A percentile compares a stretch with the other conserved stretches of the same genome.
Conservation (phyloP, 2,113 vertebrate species). For the Thamnophis sirtalis region DNA sequence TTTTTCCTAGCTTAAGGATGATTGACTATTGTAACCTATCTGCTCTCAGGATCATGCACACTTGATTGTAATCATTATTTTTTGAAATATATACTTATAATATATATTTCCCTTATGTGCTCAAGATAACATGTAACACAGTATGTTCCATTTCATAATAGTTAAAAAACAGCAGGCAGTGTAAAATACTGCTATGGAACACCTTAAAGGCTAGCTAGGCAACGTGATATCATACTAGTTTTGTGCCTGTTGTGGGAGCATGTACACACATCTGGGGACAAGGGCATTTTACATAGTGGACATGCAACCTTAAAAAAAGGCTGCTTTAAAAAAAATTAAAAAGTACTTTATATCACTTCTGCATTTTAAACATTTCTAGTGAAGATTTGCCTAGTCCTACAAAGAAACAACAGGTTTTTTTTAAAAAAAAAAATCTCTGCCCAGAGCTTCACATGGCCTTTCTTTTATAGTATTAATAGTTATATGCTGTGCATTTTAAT, state of each 20-base stretch:
- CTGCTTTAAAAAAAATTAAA: not conserved
- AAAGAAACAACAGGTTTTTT: not conserved
- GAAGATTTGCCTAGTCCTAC: not conserved
- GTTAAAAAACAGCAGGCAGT: not conserved
- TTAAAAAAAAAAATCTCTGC: not conserved
- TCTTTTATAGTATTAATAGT: not conserved
- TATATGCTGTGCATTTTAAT: not conserved
- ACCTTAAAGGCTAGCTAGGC: not conserved
- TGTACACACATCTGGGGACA: not conserved
- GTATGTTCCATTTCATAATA: not conserved
- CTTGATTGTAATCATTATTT: not conserved
- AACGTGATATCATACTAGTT: not conserved
- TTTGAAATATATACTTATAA: not conserved
- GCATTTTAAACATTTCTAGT: not conserved
- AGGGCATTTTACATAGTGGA: not conserved
- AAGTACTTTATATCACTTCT: not conserved
- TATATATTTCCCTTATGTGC: not conserved
- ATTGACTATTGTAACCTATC: not conserved
- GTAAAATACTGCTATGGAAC: not conserved
- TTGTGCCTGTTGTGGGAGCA: not conserved
- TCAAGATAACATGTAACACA: not conserved
- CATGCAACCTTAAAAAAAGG: not conserved
- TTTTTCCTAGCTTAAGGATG: not conserved
- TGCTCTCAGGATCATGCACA: not conserved
- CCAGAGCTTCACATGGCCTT: not conserved